Conservation (phyloP, 2,888 invertebrate species). For the Opisthograptis luteolata region DNA sequence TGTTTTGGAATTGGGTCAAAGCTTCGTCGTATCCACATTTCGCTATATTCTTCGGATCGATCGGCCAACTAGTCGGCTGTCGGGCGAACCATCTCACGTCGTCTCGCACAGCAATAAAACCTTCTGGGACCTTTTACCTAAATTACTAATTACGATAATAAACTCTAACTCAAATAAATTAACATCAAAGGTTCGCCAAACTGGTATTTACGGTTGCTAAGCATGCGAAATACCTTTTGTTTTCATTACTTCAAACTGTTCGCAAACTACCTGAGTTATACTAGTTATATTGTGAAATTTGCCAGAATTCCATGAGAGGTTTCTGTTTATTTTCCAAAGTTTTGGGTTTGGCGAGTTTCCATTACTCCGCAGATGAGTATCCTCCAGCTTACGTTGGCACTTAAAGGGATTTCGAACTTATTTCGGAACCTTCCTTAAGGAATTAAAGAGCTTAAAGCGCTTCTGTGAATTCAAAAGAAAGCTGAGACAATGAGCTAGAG, state of each 20-base stretch:
- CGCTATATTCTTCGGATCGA: conserved; percentile 19
- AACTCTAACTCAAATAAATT: conserved; percentile 27
- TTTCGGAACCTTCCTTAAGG: conserved; percentile 40
- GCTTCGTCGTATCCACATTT: conserved; percentile 44
- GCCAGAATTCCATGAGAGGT: conserved; percentile 13
- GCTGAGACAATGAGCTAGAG: conserved; percentile 30
- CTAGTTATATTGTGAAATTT: conserved; percentile 23
- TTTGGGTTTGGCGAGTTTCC: conserved; percentile 30
- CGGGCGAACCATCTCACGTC: conserved; percentile 19
- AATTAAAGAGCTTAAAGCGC: conserved; percentile 41
- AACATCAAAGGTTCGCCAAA: conserved; percentile 19
- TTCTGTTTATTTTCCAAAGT: conserved; percentile 28
- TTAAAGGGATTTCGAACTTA: conserved; percentile 47
- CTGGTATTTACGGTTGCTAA: conserved; percentile 22
- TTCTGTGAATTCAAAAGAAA: conserved; percentile 37
- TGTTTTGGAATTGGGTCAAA: conserved; percentile 72
- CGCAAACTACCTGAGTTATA: conserved; percentile 21
- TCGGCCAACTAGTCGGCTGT: conserved; percentile 26
- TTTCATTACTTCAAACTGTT: conserved; percentile 17
- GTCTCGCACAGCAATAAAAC: conserved; percentile 32
- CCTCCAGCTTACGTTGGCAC: conserved; percentile 40
- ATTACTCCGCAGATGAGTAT: conserved; percentile 31
- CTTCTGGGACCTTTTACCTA: conserved; percentile 32
- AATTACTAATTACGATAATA: conserved; percentile 34
- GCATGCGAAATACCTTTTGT: conserved; percentile 27